These are phyloP conservation scores for Zootoca vivipara DNA, from an alignment of 2,113 vertebrate species.

Conservation along the genomic window DNA sequence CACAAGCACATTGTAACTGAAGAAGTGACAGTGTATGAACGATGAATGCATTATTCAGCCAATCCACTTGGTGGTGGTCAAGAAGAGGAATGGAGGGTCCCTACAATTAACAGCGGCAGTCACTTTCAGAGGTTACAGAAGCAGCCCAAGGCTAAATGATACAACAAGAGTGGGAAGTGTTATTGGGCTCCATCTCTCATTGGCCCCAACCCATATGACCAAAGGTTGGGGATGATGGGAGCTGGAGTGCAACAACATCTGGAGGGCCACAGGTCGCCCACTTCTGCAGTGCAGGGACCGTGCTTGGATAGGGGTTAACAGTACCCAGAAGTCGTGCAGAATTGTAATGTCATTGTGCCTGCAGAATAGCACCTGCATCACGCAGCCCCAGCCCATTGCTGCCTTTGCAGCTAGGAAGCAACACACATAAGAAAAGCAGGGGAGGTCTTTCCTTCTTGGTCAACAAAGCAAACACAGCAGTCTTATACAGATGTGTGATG, in stretches of 20 bases:
- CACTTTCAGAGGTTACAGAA: not conserved
- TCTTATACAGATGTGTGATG: not conserved
- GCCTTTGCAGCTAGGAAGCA: not conserved
- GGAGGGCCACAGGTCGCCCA: too few relatives aligned
- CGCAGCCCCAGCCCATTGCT: not conserved
- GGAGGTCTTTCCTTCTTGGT: not conserved
- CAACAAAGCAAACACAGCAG: not conserved
- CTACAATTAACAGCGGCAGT: too few relatives aligned
- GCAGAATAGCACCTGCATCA: not conserved
- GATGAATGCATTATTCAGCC: not conserved
- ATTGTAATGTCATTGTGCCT: not conserved
- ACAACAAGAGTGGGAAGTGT: not conserved
- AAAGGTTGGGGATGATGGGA: too few relatives aligned
- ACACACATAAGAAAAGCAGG: not conserved
- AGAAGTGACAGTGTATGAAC: rapidly evolving
- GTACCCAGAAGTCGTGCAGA: not conserved
- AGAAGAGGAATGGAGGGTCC: not conserved
- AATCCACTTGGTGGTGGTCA: not conserved
- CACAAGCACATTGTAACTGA: not conserved
- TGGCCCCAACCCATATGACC: too few relatives aligned
- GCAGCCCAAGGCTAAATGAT: not conserved
- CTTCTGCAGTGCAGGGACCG: not conserved
- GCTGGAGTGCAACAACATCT: too few relatives aligned
- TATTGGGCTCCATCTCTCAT: not conserved
- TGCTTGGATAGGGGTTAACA: not conserved